Conservation (phyloP, 1,140 invertebrate species). For the Sarcophaga peregrina region DNA sequence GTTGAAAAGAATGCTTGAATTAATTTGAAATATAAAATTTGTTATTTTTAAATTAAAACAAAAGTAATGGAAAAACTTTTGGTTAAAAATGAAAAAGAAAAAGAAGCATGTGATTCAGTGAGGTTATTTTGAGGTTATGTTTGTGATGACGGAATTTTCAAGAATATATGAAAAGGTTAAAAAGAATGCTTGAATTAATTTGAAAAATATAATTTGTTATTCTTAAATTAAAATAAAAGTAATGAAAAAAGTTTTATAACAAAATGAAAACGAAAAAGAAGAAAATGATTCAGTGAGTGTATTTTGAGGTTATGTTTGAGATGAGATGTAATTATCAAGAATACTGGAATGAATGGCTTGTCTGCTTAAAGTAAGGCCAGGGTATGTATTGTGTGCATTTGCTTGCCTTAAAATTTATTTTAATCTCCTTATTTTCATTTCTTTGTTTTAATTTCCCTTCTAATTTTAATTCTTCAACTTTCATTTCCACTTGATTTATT, state of each 20-base stretch:
- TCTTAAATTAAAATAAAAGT: background rate
- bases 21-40: background rate
- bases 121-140: too few species aligned
- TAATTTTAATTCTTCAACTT: constrained; percentile 39
- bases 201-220: background rate
- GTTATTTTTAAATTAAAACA: background rate
- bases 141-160: too few species aligned
- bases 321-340: too few species aligned
- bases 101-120: too few species aligned
- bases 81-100: too few species aligned
- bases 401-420: background rate
- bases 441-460: constrained; percentile 33
- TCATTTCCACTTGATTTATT: constrained; percentile 41
- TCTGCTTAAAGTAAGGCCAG: too few species aligned
- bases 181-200: constrained; percentile 19
- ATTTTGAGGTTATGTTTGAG: too few species aligned
- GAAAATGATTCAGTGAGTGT: too few species aligned
- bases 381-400: too few species aligned
- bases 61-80: background rate
- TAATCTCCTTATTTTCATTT: background rate
- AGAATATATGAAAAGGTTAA: too few species aligned
- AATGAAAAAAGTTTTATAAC: background rate
- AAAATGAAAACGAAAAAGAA: too few species aligned
- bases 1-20: constrained; percentile 14
- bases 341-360: too few species aligned